Percentiles rank a stretch among this genome's conserved stretches.
phyloP scores from a whole-genome alignment of 2,113 vertebrate genomes.

The Caracal caracal region DNA sequence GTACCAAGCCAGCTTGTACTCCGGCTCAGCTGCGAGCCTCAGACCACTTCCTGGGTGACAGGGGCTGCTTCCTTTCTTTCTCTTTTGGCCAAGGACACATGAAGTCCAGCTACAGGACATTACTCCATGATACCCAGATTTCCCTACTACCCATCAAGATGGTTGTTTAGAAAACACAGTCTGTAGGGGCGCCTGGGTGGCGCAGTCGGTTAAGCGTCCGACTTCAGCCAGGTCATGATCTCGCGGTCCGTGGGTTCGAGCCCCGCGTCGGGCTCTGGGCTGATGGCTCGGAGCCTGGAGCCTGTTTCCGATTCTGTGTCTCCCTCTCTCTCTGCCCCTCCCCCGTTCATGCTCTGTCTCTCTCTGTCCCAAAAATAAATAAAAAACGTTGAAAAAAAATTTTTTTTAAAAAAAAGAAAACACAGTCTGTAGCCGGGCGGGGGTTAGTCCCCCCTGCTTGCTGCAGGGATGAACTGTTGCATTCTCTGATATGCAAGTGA shows the following conservation, averaged over 20 bases:
- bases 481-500: conserved; percentile 1
- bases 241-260: too few species aligned
- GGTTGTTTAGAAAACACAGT: not conserved
- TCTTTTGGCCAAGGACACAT: not conserved
- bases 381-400: too few species aligned
- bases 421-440: not conserved
- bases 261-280: too few species aligned
- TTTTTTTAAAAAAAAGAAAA: too few species aligned
- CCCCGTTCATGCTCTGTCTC: too few species aligned
- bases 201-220: too few species aligned
- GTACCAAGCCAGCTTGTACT: not conserved
- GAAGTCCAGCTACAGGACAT: not conserved
- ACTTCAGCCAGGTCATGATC: too few species aligned
- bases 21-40: not conserved
- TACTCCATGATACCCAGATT: not conserved
- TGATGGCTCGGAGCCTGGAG: too few species aligned
- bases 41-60: not conserved
- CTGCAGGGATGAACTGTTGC: not conserved
- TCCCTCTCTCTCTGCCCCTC: too few species aligned
- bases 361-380: too few species aligned
- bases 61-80: not conserved
- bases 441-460: not conserved
- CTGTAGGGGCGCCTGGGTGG: not conserved
- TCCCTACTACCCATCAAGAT: not conserved
- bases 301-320: too few species aligned